Percentiles rank a stretch among this genome's conserved stretches.
phyloP scores from a whole-genome alignment of 2,888 invertebrate genomes.

The Drosophila neotestacea region DNA sequence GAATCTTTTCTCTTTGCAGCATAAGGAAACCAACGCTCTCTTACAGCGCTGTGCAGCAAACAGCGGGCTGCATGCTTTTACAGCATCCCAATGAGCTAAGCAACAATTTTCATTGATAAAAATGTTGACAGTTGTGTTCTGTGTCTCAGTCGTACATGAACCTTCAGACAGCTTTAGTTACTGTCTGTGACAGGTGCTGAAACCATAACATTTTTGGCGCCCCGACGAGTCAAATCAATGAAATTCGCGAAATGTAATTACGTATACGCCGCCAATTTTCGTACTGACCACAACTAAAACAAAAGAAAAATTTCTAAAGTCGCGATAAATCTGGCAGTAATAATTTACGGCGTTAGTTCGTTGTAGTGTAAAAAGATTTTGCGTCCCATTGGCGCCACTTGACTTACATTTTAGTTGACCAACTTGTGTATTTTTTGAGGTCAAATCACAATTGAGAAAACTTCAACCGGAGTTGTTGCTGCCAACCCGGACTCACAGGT shows the following conservation, averaged over 20 bases:
- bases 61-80: neutral
- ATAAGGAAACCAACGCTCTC: constrained; percentile 10
- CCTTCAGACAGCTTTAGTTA: constrained; percentile 51
- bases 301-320: constrained; percentile 1
- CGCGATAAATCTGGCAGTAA: neutral
- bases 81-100: constrained; percentile 19
- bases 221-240: constrained; percentile 7
- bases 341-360: neutral
- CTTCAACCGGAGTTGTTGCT: constrained; percentile 18
- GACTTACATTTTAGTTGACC: constrained; percentile 11
- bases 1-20: constrained; percentile 3
- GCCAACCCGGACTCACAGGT: constrained; percentile 35
- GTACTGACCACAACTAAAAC: neutral
- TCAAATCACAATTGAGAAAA: constrained; percentile 23
- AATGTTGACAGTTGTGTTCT: constrained; percentile 64
- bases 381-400: constrained; percentile 61
- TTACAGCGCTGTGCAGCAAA: constrained; percentile 33
- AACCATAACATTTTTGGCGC: constrained; percentile 29
- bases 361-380: no score
- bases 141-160: constrained; percentile 71
- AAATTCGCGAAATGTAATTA: constrained; percentile 19
- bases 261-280: constrained; percentile 35
- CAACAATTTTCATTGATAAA: constrained; percentile 81
- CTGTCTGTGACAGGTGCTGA: constrained; percentile 15
- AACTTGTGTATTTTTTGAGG: constrained; percentile 47